These are phyloP conservation scores for Alloscopus bannaensis DNA, from an alignment of 2,888 invertebrate species.

Conservation along the genomic window DNA sequence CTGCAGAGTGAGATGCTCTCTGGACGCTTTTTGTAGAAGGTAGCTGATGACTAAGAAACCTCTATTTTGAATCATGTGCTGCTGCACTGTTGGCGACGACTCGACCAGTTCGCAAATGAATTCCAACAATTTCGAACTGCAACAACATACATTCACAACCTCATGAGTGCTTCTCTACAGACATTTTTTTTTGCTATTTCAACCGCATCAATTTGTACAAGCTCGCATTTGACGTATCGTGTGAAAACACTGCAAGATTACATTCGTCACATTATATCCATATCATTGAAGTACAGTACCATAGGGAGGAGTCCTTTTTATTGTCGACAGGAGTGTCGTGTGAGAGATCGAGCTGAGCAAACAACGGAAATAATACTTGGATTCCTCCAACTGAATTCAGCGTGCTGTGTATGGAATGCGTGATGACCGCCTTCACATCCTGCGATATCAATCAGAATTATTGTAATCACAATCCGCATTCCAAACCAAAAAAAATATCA, in stretches of 20 bases:
- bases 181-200: too few species aligned
- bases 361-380: conserved; percentile 97
- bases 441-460: too few species aligned
- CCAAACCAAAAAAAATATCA: too few species aligned
- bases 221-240: too few species aligned
- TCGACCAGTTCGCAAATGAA: conserved; percentile 98
- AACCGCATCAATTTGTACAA: too few species aligned
- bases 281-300: conserved; percentile 85
- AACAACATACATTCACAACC: too few species aligned
- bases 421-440: conserved; percentile 99
- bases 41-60: conserved; percentile 99
- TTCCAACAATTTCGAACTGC: conserved; percentile 93
- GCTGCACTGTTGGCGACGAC: conserved; percentile 97
- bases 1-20: conserved; percentile 95
- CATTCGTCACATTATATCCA: too few species aligned
- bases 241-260: too few species aligned
- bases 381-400: conserved; percentile 99
- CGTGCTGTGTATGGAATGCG: conserved; percentile 99
- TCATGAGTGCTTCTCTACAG: too few species aligned
- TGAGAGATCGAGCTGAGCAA: conserved; percentile 96
- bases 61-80: conserved; percentile 99
- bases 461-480: too few species aligned
- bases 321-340: conserved; percentile 89
- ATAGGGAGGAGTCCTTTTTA: conserved; percentile 90
- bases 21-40: conserved; percentile 93